Evolutionary conservation across 2,888 invertebrate species (phyloP), one percentile per base, ranked within the genome.

Genomic region (Uloborus plumipes): DNA sequence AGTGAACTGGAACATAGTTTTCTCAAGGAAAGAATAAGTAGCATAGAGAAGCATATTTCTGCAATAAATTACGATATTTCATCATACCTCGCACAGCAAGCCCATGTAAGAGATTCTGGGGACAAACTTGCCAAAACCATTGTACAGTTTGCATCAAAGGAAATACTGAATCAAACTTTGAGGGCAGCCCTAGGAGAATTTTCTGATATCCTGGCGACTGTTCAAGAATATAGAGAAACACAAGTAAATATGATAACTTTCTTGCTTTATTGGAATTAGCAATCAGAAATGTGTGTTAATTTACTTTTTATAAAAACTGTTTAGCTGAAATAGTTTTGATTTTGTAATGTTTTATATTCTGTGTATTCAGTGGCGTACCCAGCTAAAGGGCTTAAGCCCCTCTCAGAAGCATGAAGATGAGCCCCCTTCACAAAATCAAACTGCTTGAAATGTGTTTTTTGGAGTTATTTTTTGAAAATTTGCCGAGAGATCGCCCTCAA

Each of bases 121-220:
- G 96, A 96, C 88, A 93, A 94, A 85, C 88, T 96, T 61, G 92
- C 94, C 0, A 93, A 93, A 89, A 90, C 92, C 20, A 88, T 94
- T 16, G 91, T 93, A 87, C 91, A 91, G 70, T 95, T 93, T 88
- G 92, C 94, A 0, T 93, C 94, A 84, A 91, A 92, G 51, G 96
- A 96, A 90, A 92, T 92, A 72, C n/a, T 95, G 26, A 95, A 94
- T 89, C 93, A 93, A 87, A 94, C 94, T 0, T 88, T 94, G 49
- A 92, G 93, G 86, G 90, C 90, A 9, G 93, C 94, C 1, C 89
- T 96, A 16, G 91, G 92, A 62, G 93, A 93, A 87, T 92, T 95
- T 86, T 93, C 95, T 0, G 92, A 92, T 84, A 93, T 93, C 0
- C 89, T 95, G 31, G 93, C 93, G n/a, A 92, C 93, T 4, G 90